phyloP scores from a whole-genome alignment of 2,113 vertebrate genomes.

The Eulemur rufifrons region DNA sequence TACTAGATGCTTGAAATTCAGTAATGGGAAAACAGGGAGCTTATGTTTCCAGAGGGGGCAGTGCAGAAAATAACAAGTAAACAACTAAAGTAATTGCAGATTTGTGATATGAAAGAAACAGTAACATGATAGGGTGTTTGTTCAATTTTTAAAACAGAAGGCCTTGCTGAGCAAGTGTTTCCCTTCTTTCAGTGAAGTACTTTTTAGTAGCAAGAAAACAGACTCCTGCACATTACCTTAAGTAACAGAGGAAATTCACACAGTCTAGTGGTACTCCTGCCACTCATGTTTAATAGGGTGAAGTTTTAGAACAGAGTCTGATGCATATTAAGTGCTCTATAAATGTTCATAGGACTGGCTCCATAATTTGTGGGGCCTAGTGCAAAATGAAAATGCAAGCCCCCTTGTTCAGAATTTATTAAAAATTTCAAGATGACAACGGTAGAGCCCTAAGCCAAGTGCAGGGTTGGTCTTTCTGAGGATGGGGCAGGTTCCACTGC shows the following conservation, averaged over 20 bases:
- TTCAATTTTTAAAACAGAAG: not conserved
- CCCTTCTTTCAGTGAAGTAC: not conserved
- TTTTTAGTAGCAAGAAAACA: not conserved
- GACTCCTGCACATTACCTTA: not conserved
- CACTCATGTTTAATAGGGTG: not conserved
- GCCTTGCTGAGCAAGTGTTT: not conserved
- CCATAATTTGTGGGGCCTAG: not conserved
- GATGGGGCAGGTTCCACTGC: rapidly evolving
- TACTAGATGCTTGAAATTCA: not conserved
- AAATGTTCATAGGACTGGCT: not conserved
- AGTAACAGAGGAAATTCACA: not conserved
- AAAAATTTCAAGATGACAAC: not conserved
- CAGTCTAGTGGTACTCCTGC: not conserved
- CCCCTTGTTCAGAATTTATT: not conserved
- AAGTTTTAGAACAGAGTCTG: not conserved
- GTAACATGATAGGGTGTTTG: not conserved
- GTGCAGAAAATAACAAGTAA: not conserved
- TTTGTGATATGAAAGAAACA: not conserved
- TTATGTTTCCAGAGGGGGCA: not conserved
- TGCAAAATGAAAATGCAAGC: not conserved
- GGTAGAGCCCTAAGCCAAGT: not conserved
- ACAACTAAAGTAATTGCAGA: not conserved
- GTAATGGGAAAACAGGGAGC: not conserved
- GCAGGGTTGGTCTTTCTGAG: not conserved
- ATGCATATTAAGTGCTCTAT: not conserved